Percentiles rank a stretch among this genome's conserved stretches.
Conservation (phyloP, 2,113 vertebrate species). For the Vidua chalybeata region DNA sequence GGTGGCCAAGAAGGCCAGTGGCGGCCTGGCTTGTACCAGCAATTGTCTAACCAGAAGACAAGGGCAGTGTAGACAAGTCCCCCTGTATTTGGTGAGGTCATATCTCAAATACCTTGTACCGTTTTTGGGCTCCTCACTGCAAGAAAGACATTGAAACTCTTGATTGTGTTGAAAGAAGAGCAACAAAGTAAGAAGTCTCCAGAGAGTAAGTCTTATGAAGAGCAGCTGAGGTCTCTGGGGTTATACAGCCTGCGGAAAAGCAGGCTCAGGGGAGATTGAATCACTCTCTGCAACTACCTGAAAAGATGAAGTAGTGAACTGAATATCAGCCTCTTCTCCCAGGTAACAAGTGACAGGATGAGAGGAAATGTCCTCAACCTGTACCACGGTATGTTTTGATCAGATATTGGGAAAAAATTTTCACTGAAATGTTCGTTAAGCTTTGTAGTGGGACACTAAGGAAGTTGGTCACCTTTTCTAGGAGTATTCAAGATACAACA, state of each 20-base stretch:
- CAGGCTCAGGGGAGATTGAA: not conserved
- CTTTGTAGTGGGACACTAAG: not conserved
- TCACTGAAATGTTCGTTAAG: not conserved
- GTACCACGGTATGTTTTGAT: not conserved
- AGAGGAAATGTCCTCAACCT: not conserved
- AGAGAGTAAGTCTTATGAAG: not conserved
- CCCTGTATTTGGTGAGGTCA: not conserved
- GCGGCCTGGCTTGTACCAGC: not conserved
- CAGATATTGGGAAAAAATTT: not conserved
- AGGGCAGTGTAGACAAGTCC: too few relatives aligned
- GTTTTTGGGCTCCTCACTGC: not conserved
- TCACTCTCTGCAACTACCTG: too few relatives aligned
- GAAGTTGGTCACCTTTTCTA: not conserved
- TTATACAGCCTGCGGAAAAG: not conserved
- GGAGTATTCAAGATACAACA: fast-evolving
- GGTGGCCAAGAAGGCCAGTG: not conserved
- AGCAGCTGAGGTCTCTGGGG: not conserved
- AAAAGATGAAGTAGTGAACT: not conserved
- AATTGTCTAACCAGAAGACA: not conserved
- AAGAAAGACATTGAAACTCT: not conserved
- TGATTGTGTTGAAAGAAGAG: not conserved
- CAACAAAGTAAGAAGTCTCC: not conserved
- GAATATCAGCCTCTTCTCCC: not conserved
- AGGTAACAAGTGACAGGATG: not conserved
- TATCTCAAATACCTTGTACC: not conserved